Conservation (phyloP, 2,888 invertebrate genomes). For the Pseudococcus viburni region DNA sequence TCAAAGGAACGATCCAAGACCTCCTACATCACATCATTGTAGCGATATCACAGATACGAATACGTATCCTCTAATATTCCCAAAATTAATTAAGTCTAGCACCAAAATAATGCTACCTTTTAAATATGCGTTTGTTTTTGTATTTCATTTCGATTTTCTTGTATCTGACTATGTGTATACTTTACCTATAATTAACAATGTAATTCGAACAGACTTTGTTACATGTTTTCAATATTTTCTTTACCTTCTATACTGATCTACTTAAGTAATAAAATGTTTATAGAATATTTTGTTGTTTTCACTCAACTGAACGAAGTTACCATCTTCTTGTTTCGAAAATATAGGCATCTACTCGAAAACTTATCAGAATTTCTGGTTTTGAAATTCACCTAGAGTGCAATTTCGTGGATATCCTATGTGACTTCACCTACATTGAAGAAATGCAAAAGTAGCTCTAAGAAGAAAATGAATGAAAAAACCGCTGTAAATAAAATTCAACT, state of each 20-base stretch:
- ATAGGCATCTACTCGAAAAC: background rate
- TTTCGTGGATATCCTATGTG: no score
- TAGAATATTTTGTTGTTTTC: background rate
- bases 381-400: no score
- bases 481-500: background rate
- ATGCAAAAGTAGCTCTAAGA: no score
- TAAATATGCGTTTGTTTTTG: background rate
- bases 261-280: background rate
- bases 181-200: background rate
- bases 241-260: background rate
- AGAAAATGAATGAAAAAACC: no score
- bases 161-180: background rate
- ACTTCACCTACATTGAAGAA: no score
- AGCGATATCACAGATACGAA: conserved; percentile 68
- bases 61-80: conserved; percentile 70
- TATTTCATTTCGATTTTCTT: background rate
- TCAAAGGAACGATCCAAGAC: conserved; percentile 83
- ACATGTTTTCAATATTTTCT: background rate
- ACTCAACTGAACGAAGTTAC: background rate
- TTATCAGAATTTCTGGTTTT: no score
- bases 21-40: conserved; percentile 68
- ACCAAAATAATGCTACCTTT: conserved; percentile 59
- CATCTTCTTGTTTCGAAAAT: background rate
- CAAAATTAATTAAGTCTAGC: conserved; percentile 68
- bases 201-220: background rate